Conservation (phyloP, 2,113 vertebrate genomes). For the Oreocharis arfaki region DNA sequence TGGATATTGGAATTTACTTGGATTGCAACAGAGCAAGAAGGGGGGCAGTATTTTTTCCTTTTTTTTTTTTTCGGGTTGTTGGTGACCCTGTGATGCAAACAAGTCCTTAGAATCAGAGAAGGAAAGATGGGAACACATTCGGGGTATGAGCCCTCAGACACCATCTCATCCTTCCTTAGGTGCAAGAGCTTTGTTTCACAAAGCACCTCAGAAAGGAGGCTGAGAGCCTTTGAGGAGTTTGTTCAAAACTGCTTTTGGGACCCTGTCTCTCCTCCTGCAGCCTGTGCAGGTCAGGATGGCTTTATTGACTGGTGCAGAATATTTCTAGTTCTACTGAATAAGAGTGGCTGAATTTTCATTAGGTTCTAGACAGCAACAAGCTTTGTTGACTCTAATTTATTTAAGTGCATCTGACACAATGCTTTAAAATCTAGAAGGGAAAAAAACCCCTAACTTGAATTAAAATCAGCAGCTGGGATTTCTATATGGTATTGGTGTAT, state of each 20-base stretch:
- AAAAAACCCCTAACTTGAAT: neutral
- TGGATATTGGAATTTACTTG: neutral
- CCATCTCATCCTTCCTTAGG: neutral
- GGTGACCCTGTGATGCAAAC: neutral
- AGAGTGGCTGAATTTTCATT: neutral
- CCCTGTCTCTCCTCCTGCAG: neutral
- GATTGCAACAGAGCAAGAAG: neutral
- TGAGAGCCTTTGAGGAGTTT: neutral
- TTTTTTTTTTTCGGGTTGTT: neutral
- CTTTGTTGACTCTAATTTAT: neutral
- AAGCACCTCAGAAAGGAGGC: neutral
- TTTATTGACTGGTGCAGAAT: neutral
- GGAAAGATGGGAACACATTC: neutral
- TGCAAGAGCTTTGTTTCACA: neutral
- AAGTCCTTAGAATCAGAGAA: neutral
- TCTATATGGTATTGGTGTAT: neutral
- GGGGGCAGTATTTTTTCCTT: accelerated
- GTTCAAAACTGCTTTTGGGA: neutral
- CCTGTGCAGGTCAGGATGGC: neutral
- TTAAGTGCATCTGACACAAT: neutral
- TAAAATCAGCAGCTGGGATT: neutral
- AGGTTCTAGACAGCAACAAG: neutral
- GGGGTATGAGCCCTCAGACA: neutral
- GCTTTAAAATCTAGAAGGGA: neutral
- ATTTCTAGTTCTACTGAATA: neutral